Base-by-base conservation (phyloP, 2,113 vertebrate genomes). In the Megaceryle maxima region DNA sequence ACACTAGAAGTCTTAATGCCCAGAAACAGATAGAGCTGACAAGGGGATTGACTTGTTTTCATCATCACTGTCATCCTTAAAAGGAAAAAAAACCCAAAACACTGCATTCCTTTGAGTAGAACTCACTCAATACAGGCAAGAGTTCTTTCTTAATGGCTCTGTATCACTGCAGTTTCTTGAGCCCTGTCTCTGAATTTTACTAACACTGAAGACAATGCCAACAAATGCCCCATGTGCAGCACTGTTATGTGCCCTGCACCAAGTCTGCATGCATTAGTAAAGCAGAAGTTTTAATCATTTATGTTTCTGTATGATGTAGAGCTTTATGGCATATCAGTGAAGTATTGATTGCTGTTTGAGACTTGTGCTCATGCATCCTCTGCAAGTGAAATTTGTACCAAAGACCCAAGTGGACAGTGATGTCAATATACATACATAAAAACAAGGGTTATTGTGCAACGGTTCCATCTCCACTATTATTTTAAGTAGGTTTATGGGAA, bases 401-500 rank as follows among this genome's bases (percentile, higher is more conserved):
- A 74, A 83, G 90, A 77, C 76, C 63, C 69, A 57, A 62, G 5
- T 48, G 94, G 83, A 73, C 92, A 64, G 44, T 41, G 81, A 69
- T 92, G 88, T 50, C 94, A 90, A 55, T 74, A 89, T 43, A 33
- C 53, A 56, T 17, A n/a, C 51, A 59, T 48, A 64, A 21, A 86
- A n/a, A 19, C 75, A 11, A 10, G 57, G 55, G 66, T 75, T 67
- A 5, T 51, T 85, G 57, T 24, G 43, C 85, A 67, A 29, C 44
- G 72, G n/a, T 88, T 94, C 94, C 85, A 35, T 55, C 81, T 76
- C 82, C 85, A 80, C 77, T 79, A 76, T 92, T 84, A 82, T 24
- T 55, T 87, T 46, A n/a, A 93, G 80, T 72, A 74, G 28, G 51
- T 94, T 93, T 75, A 63, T 60, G 80, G 79, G 80, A 94, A 90